phyloP scores from a whole-genome alignment of 2,888 invertebrate genomes.

The Bembecia ichneumoniformis region DNA sequence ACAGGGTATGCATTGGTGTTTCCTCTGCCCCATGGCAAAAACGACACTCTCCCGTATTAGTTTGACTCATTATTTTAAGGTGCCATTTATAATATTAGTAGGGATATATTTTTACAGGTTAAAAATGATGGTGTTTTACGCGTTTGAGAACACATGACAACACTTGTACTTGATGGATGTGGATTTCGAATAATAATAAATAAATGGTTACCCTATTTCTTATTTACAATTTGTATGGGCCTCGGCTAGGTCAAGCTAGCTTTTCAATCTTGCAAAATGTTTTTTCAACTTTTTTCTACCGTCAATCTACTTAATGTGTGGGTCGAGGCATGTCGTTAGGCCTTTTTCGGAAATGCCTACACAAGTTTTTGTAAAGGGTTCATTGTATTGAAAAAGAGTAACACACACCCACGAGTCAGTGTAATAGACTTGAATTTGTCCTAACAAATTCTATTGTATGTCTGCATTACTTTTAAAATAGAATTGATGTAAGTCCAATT shows the following conservation, averaged over 20 bases:
- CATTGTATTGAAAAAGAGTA: neutral
- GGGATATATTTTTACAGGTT: too few species aligned
- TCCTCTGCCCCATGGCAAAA: too few species aligned
- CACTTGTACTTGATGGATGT: too few species aligned
- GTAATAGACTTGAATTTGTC: neutral
- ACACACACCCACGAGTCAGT: neutral
- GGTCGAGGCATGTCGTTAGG: conserved; percentile 15
- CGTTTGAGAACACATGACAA: too few species aligned
- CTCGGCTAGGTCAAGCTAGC: conserved; percentile 28
- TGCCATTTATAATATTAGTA: too few species aligned
- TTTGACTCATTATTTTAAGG: too few species aligned
- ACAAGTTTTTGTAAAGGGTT: neutral
- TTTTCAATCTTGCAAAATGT: conserved; percentile 31
- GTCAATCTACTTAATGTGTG: conserved; percentile 29
- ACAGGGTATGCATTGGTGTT: too few species aligned
- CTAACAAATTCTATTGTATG: too few species aligned
- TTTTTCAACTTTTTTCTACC: conserved; percentile 22
- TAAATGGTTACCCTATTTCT: conserved; percentile 15
- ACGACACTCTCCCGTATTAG: too few species aligned
- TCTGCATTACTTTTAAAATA: too few species aligned
- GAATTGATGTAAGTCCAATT: too few species aligned
- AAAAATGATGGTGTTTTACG: too few species aligned
- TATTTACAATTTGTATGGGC: conserved; percentile 12
- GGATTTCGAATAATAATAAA: neutral
- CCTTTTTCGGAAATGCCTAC: conserved; percentile 12